Percentiles rank a stretch among this genome's conserved stretches.
These are phyloP conservation scores for Phataginus tetradactyla DNA, from an alignment of 2,797 vertebrate species.

Conservation along the genomic window DNA sequence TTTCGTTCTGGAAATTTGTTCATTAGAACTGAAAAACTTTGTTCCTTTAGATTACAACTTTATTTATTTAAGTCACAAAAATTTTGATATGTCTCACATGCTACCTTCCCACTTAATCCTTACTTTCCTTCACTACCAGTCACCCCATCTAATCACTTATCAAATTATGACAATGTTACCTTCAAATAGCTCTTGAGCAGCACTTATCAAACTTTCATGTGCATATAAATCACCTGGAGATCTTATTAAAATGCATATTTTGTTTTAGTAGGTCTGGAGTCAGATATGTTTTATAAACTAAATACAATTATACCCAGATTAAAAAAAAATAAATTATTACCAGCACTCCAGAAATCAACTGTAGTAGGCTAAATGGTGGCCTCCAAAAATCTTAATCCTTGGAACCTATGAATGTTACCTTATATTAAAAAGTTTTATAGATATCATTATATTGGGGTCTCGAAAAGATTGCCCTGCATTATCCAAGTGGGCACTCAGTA, in stretches of 20 bases:
- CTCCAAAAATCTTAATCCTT: background rate
- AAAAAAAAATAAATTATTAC: background rate
- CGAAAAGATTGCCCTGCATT: background rate
- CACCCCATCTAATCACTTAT: background rate
- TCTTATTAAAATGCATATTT: background rate
- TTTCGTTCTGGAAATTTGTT: background rate
- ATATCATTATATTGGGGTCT: background rate
- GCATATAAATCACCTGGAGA: background rate
- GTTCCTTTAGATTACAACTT: background rate
- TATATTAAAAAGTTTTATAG: background rate
- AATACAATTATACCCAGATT: background rate
- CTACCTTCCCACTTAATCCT: background rate
- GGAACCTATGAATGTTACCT: background rate
- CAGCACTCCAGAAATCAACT: background rate
- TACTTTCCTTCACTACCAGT: background rate
- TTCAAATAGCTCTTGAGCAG: background rate
- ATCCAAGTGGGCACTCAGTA: background rate
- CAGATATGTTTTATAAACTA: background rate
- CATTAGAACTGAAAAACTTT: background rate
- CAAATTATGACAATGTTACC: background rate
- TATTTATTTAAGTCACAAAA: background rate
- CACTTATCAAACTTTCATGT: constrained; percentile 1
- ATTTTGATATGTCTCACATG: background rate
- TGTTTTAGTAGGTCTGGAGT: background rate
- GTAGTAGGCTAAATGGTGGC: background rate